Conservation (phyloP, 2,113 vertebrate genomes). For the Megaleporinus macrocephalus region DNA sequence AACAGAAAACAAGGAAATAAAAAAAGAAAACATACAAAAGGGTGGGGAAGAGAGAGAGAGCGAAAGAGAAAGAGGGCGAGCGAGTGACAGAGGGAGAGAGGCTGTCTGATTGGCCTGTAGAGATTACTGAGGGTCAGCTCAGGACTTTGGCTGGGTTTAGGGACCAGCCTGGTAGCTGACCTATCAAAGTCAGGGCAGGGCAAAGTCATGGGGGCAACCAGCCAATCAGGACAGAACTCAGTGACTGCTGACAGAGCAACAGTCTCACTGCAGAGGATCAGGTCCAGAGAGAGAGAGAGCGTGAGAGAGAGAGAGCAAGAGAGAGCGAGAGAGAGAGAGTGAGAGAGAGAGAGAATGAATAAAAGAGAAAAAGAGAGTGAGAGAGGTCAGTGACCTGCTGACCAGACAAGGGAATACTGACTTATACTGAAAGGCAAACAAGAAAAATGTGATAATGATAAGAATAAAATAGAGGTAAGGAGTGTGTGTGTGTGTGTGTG, state of each 20-base stretch:
- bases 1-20: no score
- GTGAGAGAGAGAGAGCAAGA: background rate
- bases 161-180: constrained; percentile 8
- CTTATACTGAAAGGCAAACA: constrained; percentile 1
- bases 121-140: constrained; percentile 16
- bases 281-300: background rate
- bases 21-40: no score
- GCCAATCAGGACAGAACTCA: constrained; percentile 26
- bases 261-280: background rate
- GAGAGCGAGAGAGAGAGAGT: background rate
- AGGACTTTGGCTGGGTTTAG: background rate
- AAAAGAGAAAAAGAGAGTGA: background rate
- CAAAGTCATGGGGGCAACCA: constrained; percentile 14
- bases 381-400: background rate
- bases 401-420: background rate
- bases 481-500: background rate
- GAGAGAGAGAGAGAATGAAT: background rate
- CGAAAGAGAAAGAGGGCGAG: background rate
- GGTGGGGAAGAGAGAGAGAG: no score
- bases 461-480: background rate
- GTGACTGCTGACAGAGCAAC: constrained; percentile 10
- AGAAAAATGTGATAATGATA: background rate
- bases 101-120: constrained; percentile 33
- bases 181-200: constrained; percentile 22
- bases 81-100: background rate